Conservation (phyloP, 2,113 vertebrate genomes). For the Cyprinodon brontotheroides region DNA sequence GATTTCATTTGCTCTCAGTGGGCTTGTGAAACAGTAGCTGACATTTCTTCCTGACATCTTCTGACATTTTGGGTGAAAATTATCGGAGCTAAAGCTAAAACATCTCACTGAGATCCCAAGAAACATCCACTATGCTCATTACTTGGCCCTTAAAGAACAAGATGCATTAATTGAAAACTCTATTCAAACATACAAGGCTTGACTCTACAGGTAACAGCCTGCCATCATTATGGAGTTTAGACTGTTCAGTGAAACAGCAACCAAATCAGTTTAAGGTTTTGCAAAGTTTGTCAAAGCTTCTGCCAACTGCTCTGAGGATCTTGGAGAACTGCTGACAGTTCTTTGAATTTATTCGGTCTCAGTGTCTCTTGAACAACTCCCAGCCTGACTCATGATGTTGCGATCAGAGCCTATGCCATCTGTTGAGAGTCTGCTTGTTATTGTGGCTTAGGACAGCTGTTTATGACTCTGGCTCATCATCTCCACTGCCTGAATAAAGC, state of each 20-base stretch:
- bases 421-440: neutral
- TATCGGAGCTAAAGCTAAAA: neutral
- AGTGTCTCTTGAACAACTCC: neutral
- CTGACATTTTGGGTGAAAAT: constrained; percentile 7
- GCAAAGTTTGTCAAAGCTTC: neutral
- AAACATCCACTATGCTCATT: neutral
- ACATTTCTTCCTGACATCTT: constrained; percentile 20
- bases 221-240: neutral
- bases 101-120: neutral
- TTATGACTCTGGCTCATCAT: neutral
- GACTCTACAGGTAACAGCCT: neutral
- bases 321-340: neutral
- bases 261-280: no score
- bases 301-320: neutral
- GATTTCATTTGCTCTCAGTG: constrained; percentile 49
- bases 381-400: neutral
- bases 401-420: neutral
- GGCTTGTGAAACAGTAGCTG: constrained; percentile 24
- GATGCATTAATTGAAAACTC: neutral
- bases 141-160: neutral
- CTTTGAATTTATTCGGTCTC: neutral
- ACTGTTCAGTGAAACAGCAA: neutral
- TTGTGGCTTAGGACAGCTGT: neutral
- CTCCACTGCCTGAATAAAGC: neutral
- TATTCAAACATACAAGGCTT: neutral